phyloP scores from a whole-genome alignment of 2,888 invertebrate genomes.

The Drosophila neotestacea region DNA sequence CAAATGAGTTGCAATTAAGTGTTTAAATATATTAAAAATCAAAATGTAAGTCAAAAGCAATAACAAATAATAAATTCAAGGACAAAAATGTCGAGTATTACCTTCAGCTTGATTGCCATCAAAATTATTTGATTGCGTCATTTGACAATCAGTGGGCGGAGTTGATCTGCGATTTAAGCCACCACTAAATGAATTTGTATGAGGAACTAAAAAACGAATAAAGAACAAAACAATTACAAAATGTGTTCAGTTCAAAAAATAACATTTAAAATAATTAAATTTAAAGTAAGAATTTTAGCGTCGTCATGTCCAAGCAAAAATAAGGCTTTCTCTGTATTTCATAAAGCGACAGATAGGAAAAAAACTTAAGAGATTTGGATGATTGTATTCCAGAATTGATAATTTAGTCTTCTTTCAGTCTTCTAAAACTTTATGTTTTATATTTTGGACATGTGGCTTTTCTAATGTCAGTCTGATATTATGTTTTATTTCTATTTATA shows the following conservation, averaged over 20 bases:
- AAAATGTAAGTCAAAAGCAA: constrained; percentile 9
- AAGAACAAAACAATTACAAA: constrained; percentile 18
- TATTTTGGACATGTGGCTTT: not conserved
- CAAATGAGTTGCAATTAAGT: constrained; percentile 14
- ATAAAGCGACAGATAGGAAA: not conserved
- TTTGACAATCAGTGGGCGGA: constrained; percentile 82
- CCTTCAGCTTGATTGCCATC: constrained; percentile 82
- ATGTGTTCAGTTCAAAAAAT: constrained; percentile 1
- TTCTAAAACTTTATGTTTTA: not conserved
- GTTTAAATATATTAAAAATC: constrained; percentile 18
- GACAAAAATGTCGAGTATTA: constrained; percentile 58
- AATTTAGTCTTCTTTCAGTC: not conserved
- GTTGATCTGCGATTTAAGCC: constrained; percentile 77
- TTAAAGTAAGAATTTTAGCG: not conserved
- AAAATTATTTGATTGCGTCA: constrained; percentile 74
- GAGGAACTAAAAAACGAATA: constrained; percentile 72
- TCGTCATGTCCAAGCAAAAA: not conserved
- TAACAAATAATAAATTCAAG: constrained; percentile 26
- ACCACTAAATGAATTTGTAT: constrained; percentile 76
- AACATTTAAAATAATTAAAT: constrained; percentile 15
- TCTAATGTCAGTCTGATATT: not conserved
- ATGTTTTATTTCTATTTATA: not conserved
- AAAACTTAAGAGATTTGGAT: not conserved
- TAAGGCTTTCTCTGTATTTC: not conserved
- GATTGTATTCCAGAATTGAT: not conserved